These are phyloP conservation scores for Luperina nickerlii DNA, from an alignment of 2,888 invertebrate genomes.

Conservation along the genomic window DNA sequence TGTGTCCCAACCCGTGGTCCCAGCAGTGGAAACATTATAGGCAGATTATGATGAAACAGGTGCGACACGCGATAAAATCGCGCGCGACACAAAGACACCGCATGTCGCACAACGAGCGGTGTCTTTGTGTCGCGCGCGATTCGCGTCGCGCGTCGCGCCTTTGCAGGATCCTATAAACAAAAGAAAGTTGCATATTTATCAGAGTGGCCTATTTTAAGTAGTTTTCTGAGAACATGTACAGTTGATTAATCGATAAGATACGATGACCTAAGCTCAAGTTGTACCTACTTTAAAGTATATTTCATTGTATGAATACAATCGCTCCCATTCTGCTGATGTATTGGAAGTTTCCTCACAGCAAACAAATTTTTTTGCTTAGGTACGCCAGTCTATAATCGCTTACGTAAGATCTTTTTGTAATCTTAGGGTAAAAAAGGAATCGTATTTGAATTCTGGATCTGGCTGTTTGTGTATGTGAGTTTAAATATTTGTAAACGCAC, in stretches of 20 bases:
- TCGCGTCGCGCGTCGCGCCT: no score
- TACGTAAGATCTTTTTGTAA: constrained; percentile 14
- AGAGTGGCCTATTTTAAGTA: background rate
- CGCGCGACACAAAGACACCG: no score
- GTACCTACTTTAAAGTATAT: background rate
- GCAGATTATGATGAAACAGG: no score
- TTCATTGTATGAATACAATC: constrained; percentile 35
- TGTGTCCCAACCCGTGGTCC: no score
- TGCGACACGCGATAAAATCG: no score
- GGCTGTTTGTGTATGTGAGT: no score
- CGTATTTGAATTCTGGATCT: background rate
- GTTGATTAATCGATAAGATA: background rate
- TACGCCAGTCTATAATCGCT: background rate
- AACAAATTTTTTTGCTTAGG: constrained; percentile 10
- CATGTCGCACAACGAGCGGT: no score
- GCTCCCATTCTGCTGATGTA: constrained; percentile 4
- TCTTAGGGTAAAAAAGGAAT: background rate
- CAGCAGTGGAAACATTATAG: background rate
- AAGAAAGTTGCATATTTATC: background rate
- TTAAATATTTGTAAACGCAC: no score
- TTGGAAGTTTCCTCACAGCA: constrained; percentile 23
- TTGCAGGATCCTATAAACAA: background rate
- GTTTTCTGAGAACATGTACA: background rate
- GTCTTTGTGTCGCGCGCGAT: no score
- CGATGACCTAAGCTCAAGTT: background rate